phyloP scores from a whole-genome alignment of 1,140 invertebrate genomes.

The Globodera rostochiensis region DNA sequence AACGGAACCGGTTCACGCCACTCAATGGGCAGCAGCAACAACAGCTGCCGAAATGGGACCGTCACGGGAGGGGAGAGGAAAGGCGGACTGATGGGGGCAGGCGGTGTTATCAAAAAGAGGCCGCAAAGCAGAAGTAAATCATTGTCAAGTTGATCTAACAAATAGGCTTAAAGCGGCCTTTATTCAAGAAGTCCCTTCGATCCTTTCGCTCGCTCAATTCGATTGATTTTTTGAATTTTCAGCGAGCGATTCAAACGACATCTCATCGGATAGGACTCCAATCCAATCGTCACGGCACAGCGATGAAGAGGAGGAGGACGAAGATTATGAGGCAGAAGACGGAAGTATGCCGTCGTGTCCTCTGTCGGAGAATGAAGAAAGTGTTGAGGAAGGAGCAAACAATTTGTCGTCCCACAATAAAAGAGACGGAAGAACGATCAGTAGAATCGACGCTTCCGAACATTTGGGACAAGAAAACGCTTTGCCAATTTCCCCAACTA shows the following conservation, averaged over 20 bases:
- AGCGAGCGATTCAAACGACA: constrained; percentile 57
- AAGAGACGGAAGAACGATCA: background rate
- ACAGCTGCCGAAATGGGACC: background rate
- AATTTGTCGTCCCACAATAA: background rate
- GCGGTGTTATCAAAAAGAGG: background rate
- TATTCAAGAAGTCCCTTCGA: too few species aligned
- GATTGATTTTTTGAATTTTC: constrained; percentile 28
- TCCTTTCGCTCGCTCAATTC: background rate
- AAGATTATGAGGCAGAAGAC: background rate
- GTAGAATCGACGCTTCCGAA: too few species aligned
- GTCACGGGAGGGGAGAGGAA: background rate
- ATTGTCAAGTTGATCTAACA: background rate
- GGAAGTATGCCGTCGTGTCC: constrained; percentile 34
- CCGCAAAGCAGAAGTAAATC: constrained; percentile 27
- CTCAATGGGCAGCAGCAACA: constrained; percentile 14
- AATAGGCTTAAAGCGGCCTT: too few species aligned
- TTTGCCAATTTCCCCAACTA: background rate
- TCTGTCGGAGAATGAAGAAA: constrained; percentile 22
- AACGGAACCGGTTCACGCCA: background rate
- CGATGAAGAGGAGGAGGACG: constrained; percentile 51
- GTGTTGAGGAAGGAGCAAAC: constrained; percentile 22
- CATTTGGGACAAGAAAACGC: too few species aligned
- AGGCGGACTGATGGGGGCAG: background rate
- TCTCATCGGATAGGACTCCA: constrained; percentile 56
- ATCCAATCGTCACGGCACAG: constrained; percentile 56